These are phyloP conservation scores for Poecilia gillii DNA, from an alignment of 2,797 vertebrate genomes.

Conservation along the genomic window DNA sequence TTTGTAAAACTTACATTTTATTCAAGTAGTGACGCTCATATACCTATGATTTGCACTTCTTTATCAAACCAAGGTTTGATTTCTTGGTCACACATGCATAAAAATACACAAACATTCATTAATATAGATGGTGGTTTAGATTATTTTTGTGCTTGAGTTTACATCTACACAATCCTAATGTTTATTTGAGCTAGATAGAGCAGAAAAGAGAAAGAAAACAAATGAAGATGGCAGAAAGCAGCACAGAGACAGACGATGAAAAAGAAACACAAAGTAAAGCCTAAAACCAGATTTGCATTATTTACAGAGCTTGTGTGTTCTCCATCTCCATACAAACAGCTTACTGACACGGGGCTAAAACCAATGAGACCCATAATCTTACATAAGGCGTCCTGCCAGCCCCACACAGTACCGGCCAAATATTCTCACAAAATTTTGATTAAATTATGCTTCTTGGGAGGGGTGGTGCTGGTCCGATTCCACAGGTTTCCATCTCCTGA, in stretches of 20 bases:
- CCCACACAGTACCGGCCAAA: slow-evolving; percentile 54
- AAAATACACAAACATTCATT: slow-evolving; percentile 25
- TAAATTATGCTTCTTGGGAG: slow-evolving; percentile 71
- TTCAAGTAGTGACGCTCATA: slow-evolving; percentile 34
- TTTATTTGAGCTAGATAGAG: slow-evolving; percentile 30
- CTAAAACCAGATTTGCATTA: slow-evolving; percentile 79
- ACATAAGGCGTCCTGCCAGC: slow-evolving; percentile 54
- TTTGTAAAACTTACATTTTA: slow-evolving; percentile 64
- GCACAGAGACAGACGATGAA: slow-evolving; percentile 39
- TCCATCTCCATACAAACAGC: slow-evolving; percentile 74
- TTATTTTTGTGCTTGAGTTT: slow-evolving; percentile 63
- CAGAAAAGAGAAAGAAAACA: slow-evolving; percentile 17
- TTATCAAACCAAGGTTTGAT: slow-evolving; percentile 46
- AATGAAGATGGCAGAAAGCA: slow-evolving; percentile 40
- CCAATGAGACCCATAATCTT: slow-evolving; percentile 74
- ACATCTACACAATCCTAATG: slow-evolving; percentile 61
- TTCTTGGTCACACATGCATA: slow-evolving; percentile 27
- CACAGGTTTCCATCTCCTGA: slow-evolving; percentile 12
- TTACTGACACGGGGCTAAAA: slow-evolving; percentile 72
- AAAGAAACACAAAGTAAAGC: slow-evolving; percentile 54
- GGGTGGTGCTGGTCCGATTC: slow-evolving; percentile 58
- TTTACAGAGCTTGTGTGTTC: slow-evolving; percentile 74
- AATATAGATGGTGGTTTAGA: slow-evolving; percentile 46
- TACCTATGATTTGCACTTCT: slow-evolving; percentile 44
- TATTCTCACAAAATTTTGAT: slow-evolving; percentile 70